Evolutionary conservation across 2,113 vertebrate species (phyloP).

Genomic region (Brachyhypopomus occidentalis): DNA sequence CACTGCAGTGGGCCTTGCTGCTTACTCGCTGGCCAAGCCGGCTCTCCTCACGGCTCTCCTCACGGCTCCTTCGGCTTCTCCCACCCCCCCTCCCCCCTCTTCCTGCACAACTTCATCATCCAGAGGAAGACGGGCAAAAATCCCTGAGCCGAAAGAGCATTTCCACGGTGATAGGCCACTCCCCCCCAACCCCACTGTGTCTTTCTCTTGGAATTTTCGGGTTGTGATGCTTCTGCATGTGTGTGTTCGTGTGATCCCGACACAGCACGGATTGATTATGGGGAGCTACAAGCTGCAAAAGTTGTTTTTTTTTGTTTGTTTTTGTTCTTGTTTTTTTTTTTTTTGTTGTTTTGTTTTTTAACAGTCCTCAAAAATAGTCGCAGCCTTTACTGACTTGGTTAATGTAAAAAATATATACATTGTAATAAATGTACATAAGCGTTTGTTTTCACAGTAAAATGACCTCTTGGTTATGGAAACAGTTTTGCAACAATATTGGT

Average conservation of each 20-base stretch:
- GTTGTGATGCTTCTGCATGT: neutral
- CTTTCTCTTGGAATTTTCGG: slow-evolving; percentile 7
- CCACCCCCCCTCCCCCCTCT: neutral
- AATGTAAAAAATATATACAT: slow-evolving; percentile 48
- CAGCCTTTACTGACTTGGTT: slow-evolving; percentile 29
- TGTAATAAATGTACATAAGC: slow-evolving; percentile 38
- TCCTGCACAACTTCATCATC: neutral
- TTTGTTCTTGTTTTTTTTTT: neutral
- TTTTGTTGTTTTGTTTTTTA: neutral
- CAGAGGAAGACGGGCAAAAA: neutral
- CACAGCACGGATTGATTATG: slow-evolving; percentile 14
- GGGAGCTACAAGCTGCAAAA: slow-evolving; percentile 22
- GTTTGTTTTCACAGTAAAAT: slow-evolving; percentile 47
- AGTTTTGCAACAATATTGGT: neutral
- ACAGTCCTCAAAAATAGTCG: slow-evolving; percentile 38
- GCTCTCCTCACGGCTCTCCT: neutral
- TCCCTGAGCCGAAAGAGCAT: neutral
- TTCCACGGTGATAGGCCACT: neutral
- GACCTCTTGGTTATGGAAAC: slow-evolving; percentile 5
- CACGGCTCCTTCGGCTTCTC: neutral
- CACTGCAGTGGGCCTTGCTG: neutral
- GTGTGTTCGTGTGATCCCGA: neutral
- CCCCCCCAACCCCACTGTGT: slow-evolving; percentile 12
- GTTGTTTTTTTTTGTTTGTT: neutral
- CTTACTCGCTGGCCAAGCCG: neutral